Conservation (phyloP, 2,113 vertebrate species). For the Addax nasomaculatus region DNA sequence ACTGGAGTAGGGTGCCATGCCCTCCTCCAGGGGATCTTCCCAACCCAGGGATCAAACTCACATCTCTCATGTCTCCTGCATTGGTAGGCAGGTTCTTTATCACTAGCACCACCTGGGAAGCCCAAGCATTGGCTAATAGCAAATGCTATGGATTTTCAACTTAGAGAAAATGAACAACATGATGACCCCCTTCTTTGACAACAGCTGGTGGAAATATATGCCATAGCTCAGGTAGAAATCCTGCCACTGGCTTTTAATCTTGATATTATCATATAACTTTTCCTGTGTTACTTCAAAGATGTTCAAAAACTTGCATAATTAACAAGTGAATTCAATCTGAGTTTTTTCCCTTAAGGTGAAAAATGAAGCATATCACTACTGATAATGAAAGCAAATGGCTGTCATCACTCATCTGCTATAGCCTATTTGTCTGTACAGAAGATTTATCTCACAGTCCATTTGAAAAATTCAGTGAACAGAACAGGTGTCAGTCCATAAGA, state of each 20-base stretch:
- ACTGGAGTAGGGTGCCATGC: background rate
- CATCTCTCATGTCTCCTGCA: background rate
- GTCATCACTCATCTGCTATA: constrained; percentile 76
- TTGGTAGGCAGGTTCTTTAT: background rate
- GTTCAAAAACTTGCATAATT: constrained; percentile 68
- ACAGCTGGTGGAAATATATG: background rate
- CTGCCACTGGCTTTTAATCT: constrained; percentile 1
- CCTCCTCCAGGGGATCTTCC: background rate
- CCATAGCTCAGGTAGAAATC: background rate
- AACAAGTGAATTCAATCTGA: constrained; percentile 67
- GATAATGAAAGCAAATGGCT: constrained; percentile 79
- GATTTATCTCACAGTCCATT: constrained; percentile 53
- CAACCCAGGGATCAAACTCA: background rate
- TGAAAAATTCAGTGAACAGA: constrained; percentile 60
- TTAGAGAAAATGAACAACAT: background rate
- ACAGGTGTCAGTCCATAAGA: constrained; percentile 55
- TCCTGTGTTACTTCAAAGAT: background rate
- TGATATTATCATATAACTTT: background rate
- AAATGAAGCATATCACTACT: constrained; percentile 75
- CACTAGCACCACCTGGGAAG: background rate
- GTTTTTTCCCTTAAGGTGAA: constrained; percentile 64
- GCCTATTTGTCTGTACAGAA: constrained; percentile 72
- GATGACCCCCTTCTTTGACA: background rate
- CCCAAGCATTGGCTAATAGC: background rate
- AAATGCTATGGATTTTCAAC: background rate